Percentiles rank a stretch among this genome's conserved stretches.
phyloP scores from a whole-genome alignment of 2,113 vertebrate species.

The Axis porcinus region DNA sequence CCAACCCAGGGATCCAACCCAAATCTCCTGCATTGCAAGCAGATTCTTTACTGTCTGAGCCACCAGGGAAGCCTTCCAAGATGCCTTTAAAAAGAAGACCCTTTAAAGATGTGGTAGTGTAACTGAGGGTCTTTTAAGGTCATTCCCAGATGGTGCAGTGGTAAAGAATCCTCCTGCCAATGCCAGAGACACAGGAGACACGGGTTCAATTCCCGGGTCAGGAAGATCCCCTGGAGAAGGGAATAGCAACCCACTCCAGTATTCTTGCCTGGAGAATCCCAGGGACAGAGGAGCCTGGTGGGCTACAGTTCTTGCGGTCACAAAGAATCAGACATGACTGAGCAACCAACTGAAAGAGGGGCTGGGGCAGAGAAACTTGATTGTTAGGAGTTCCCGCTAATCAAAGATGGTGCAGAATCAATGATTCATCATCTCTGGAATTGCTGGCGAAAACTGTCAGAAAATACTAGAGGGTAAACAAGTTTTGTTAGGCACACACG shows the following conservation, averaged over 20 bases:
- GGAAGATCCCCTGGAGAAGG: background rate
- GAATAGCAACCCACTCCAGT: background rate
- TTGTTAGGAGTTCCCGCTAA: background rate
- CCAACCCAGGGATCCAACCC: background rate
- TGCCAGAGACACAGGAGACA: background rate
- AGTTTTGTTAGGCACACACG: background rate
- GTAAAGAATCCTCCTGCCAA: background rate
- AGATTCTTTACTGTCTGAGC: background rate
- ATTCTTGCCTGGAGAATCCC: background rate
- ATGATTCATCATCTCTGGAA: background rate
- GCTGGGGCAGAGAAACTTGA: background rate
- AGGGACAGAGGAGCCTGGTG: background rate
- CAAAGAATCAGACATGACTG: background rate
- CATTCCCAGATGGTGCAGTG: background rate
- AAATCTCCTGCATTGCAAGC: background rate
- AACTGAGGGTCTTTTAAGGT: background rate
- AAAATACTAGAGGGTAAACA: background rate
- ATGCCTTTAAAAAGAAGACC: conserved; percentile 33
- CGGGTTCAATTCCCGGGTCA: background rate
- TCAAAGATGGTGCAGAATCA: background rate
- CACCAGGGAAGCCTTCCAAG: conserved; percentile 26
- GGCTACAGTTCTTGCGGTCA: background rate
- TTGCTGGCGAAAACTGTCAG: background rate
- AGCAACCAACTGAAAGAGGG: background rate
- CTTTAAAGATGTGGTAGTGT: background rate